Evolutionary conservation across 2,888 invertebrate genomes (phyloP).

Genomic region (Homarus gammarus): DNA sequence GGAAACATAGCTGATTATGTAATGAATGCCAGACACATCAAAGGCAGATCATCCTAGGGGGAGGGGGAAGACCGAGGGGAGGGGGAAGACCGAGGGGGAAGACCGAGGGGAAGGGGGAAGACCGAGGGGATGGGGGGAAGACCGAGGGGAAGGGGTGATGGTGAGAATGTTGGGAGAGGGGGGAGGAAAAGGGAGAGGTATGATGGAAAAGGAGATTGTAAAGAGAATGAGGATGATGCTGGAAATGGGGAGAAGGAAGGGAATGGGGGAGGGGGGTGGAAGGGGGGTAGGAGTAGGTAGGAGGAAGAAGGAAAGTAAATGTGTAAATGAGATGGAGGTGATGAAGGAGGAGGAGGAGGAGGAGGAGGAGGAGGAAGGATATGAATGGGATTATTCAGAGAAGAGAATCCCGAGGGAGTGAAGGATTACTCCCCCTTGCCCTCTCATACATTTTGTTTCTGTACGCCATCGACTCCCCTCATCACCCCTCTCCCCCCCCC

Average conservation of each 20-base stretch:
- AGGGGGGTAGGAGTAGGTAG: too few species aligned
- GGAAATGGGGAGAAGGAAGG: background rate
- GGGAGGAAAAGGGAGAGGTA: background rate
- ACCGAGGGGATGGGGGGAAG: background rate
- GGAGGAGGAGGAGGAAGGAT: background rate
- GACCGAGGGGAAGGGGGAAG: too few species aligned
- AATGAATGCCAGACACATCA: background rate
- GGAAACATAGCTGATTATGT: background rate
- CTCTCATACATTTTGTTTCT: background rate
- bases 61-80: too few species aligned
- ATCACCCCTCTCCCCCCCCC: background rate
- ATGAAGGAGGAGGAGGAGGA: background rate
- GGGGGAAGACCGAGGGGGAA: too few species aligned
- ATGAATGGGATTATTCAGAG: background rate
- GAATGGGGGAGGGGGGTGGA: too few species aligned
- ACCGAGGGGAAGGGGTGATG: background rate
- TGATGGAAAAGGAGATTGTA: background rate
- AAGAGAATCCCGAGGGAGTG: background rate
- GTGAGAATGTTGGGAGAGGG: background rate
- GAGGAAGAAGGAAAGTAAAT: background rate
- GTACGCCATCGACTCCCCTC: background rate
- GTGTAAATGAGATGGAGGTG: background rate
- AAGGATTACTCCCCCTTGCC: background rate
- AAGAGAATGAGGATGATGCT: background rate
- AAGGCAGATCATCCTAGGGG: slow-evolving; percentile 5